Base-by-base conservation (phyloP, 2,113 vertebrate genomes). In the Gopherus flavomarginatus region DNA sequence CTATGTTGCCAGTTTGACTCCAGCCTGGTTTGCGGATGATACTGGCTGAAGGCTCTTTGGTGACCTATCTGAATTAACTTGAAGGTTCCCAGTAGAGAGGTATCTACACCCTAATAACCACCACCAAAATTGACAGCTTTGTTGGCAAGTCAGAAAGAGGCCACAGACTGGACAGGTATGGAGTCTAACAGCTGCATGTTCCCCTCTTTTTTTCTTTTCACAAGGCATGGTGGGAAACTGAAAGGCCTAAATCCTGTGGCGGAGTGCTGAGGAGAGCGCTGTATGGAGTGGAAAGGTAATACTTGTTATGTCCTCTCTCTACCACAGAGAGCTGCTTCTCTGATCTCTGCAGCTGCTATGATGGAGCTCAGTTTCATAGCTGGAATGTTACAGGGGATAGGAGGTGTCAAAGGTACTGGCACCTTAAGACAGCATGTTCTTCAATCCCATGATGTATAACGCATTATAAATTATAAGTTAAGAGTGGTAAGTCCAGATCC, bases 261-360 rank as follows among this genome's bases (percentile, higher is more conserved):
- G 4, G 65, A 42, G 8, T 77, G 11, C 24, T 77, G 72, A 44
- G 38, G 12, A 42, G 3, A 7, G 52, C 5, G 13, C 17, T 62
- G 11, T 1, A 0, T 21, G 65, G n/a, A 81, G 8, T 7, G 6
- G 19, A 4, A 87, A 93, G 47, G 9, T 6, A 83, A n/a, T 27
- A n/a, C 0, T 0, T 29, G 6, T 31, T 5, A 27, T 91, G n/a
- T 93, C 52, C 31, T 85, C 42, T 26, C 2, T 69, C 75, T 6
- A 6, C 5, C 29, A 2, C 53, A 42, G 6, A 72, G 6, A 72
- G 11, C 10, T 47, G 38, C 49, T 12, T 2, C 2, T 75, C 14
- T 22, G 8, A 81, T 8, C 54, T n/a, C 50, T 13, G 27, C 44
- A 16, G 49, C 12, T 91, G 29, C 24, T 27, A 53, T 11, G 9